Evolutionary conservation across 2,113 vertebrate genomes (phyloP).

Genomic region (Rhinichthys klamathensis): DNA sequence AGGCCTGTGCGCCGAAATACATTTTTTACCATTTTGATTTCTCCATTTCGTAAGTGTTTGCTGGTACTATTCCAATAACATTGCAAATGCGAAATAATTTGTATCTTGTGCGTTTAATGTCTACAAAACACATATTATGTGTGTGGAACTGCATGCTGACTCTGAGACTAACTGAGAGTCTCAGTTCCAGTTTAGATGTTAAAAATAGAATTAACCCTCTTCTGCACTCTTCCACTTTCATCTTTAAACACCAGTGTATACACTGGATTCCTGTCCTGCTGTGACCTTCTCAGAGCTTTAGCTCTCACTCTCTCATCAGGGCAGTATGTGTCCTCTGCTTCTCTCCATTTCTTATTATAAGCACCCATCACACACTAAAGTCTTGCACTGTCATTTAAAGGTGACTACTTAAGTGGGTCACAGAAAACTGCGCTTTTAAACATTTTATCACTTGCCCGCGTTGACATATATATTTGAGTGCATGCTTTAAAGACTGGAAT

Average conservation of each 20-base stretch:
- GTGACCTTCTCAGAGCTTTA: neutral
- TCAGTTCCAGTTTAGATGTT: neutral
- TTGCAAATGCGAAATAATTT: neutral
- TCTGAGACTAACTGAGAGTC: neutral
- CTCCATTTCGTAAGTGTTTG: too few species aligned
- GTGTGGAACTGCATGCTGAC: neutral
- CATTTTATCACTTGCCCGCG: neutral
- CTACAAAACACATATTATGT: neutral
- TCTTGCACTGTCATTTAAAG: constrained; percentile 30
- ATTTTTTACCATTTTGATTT: too few species aligned
- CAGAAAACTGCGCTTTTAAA: constrained; percentile 19
- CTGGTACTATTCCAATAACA: neutral
- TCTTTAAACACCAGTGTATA: constrained; percentile 12
- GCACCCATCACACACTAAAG: constrained; percentile 14
- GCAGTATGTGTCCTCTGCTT: neutral
- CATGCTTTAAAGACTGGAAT: constrained; percentile 21
- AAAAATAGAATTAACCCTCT: neutral
- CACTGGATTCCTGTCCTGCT: neutral
- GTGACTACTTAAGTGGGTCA: neutral
- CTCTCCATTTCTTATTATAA: neutral
- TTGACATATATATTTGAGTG: constrained; percentile 8
- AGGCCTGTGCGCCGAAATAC: too few species aligned
- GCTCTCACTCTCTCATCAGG: neutral
- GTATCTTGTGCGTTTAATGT: neutral
- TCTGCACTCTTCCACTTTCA: constrained; percentile 15